Evolutionary conservation across 2,888 invertebrate species (phyloP).

Genomic region (Netelia fuscicornis): DNA sequence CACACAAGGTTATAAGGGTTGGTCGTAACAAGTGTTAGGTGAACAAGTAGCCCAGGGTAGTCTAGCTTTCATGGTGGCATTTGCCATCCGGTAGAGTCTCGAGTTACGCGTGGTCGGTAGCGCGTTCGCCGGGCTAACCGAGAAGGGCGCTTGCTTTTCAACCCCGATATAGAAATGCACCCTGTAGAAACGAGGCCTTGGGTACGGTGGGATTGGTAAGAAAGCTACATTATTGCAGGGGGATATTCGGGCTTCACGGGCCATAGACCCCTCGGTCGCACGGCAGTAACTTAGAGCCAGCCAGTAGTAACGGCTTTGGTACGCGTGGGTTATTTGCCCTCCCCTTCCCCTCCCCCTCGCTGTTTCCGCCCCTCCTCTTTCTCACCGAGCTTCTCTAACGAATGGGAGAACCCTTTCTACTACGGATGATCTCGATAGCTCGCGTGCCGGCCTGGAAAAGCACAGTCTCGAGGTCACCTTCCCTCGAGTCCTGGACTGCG

Average conservation of each 20-base stretch:
- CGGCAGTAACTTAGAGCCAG: constrained; percentile 78
- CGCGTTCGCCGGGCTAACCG: constrained; percentile 56
- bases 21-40: constrained; percentile 61
- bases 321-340: constrained; percentile 41
- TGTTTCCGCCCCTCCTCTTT: not conserved
- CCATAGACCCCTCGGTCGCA: constrained; percentile 79
- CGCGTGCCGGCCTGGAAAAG: constrained; percentile 47
- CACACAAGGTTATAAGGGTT: constrained; percentile 2
- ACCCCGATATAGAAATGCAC: constrained; percentile 29
- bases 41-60: constrained; percentile 49
- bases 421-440: constrained; percentile 56
- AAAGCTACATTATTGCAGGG: constrained; percentile 81
- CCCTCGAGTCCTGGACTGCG: constrained; percentile 25
- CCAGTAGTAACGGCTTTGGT: constrained; percentile 72
- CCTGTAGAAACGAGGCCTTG: constrained; percentile 29
- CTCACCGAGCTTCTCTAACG: constrained; percentile 52
- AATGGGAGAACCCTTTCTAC: constrained; percentile 65
- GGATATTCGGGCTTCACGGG: constrained; percentile 79
- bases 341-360: constrained; percentile 12
- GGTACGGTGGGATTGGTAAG: constrained; percentile 76
- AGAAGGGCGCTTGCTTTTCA: constrained; percentile 31
- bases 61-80: constrained; percentile 44
- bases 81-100: constrained; percentile 45
- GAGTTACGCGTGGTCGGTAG: constrained; percentile 71
- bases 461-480: constrained; percentile 45